Evolutionary conservation across 2,888 invertebrate genomes (phyloP).

Genomic region (Mimumesa dahlbomi): DNA sequence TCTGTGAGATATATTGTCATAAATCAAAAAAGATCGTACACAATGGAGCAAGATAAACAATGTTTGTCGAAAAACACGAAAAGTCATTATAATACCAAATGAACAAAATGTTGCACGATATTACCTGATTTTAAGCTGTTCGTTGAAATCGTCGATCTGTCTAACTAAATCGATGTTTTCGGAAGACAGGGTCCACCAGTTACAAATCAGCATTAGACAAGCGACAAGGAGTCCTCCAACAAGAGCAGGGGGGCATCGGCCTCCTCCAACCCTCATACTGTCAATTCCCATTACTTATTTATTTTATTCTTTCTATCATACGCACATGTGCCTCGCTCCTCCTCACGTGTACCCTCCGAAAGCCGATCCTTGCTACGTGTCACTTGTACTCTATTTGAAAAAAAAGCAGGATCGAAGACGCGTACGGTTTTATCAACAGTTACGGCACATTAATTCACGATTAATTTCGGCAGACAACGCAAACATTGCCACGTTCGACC

Average conservation of each 20-base stretch:
- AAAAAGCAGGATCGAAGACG: neutral
- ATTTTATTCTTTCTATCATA: slow-evolving; percentile 24
- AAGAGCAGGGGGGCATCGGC: slow-evolving; percentile 77
- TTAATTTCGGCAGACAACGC: neutral
- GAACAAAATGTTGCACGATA: slow-evolving; percentile 1
- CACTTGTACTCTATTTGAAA: slow-evolving; percentile 18
- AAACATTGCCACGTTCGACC: slow-evolving; percentile 1
- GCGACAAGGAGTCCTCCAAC: slow-evolving; percentile 75
- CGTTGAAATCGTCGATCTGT: slow-evolving; percentile 77
- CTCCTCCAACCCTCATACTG: slow-evolving; percentile 78
- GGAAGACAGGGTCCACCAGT: slow-evolving; percentile 78
- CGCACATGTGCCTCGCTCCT: slow-evolving; percentile 30
- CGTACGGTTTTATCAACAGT: slow-evolving; percentile 17
- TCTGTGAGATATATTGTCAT: too few relatives aligned
- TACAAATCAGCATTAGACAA: slow-evolving; percentile 76
- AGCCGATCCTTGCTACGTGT: slow-evolving; percentile 29
- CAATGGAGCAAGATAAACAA: neutral
- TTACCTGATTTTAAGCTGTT: slow-evolving; percentile 77
- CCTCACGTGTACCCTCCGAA: slow-evolving; percentile 13
- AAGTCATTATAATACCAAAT: neutral
- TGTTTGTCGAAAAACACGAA: neutral
- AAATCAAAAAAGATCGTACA: neutral
- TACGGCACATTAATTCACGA: slow-evolving; percentile 27
- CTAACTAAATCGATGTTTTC: slow-evolving; percentile 76
- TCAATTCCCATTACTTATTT: slow-evolving; percentile 74